A percentile compares a stretch with the other conserved stretches of the same genome.
phyloP scores from a whole-genome alignment of 2,888 invertebrate genomes.

The Cremastinae sp. region DNA sequence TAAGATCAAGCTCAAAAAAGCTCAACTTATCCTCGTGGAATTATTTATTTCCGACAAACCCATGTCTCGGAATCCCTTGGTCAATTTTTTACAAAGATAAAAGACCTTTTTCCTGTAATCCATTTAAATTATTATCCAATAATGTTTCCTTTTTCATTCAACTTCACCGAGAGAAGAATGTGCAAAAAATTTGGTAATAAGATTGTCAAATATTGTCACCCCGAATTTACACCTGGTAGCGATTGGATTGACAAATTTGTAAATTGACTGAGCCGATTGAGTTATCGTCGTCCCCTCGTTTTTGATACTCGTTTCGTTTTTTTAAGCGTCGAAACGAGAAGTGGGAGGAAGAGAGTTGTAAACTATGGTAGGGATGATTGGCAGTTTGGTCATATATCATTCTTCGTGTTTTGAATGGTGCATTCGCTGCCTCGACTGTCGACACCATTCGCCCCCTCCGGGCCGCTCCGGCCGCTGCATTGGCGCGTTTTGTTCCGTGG shows the following conservation, averaged over 20 bases:
- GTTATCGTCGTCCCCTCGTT: constrained; percentile 41
- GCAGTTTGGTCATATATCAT: constrained; percentile 70
- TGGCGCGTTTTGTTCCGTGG: constrained; percentile 58
- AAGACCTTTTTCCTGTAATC: constrained; percentile 9
- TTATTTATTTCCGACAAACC: constrained; percentile 52
- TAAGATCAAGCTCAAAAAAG: constrained; percentile 17
- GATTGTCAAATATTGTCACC: not conserved
- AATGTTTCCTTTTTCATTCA: constrained; percentile 42
- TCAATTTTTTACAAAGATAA: constrained; percentile 53
- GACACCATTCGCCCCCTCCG: constrained; percentile 21
- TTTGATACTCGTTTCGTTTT: constrained; percentile 51
- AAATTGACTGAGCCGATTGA: constrained; percentile 47
- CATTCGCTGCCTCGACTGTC: constrained; percentile 3
- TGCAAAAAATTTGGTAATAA: no score
- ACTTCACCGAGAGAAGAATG: constrained; percentile 1
- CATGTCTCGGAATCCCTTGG: constrained; percentile 2
- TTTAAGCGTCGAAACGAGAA: constrained; percentile 9
- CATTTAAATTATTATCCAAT: constrained; percentile 37
- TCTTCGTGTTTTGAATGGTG: constrained; percentile 65
- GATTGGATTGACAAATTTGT: constrained; percentile 28
- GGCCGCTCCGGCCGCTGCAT: constrained; percentile 16
- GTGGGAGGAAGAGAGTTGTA: constrained; percentile 41
- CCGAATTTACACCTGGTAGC: constrained; percentile 11
- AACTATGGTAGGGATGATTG: constrained; percentile 62
- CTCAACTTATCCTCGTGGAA: constrained; percentile 34